Evolutionary conservation across 2,797 vertebrate species (phyloP), one percentile per base, ranked within the genome.

Genomic region (Ciconia nigra): DNA sequence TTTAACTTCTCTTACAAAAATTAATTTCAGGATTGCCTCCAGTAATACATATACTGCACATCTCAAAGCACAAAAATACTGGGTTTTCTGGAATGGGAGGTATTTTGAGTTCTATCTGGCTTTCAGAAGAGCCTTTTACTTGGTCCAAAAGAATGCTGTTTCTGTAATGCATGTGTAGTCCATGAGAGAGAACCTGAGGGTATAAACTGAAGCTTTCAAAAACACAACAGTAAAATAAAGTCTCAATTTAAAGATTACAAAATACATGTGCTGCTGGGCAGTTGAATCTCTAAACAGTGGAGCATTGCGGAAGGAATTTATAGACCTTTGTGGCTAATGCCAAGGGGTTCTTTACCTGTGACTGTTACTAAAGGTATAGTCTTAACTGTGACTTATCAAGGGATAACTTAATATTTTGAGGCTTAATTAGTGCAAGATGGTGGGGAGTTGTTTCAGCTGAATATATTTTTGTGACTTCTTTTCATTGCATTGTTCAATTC

Each of bases 71-170:
- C 15, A 72, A 26, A 76, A 15, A 26, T 21, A 12, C 2, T 54
- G 15, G 24, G 2, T 46, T 78, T 67, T 58, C 7, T 80, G 69
- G 31, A 59, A 18, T 54, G 47, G 62, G 62, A 52, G 62, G 31
- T 49, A 24, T 83, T 87, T 77, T 59, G 57, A 35, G 54, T 47
- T 78, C 52, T 67, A 0, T 33, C 33, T 65, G 69, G 49, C 65
- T 94, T 90, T 93, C 41, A 84, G 76, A 70, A 74, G 57, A 87
- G 59, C 78, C 37, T 92, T 92, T 90, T 82, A 70, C 39, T 90
- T 67, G 55, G 11, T 51, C 67, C 31, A 24, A 13, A 85, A 80
- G 65, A 69, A 46, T 74, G 65, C 26, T 69, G 5, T 51, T 69
- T 52, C 62, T 79, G 12, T 86, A 49, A 44, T 87, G 52, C 10